Base-by-base conservation (phyloP, 2,888 invertebrate genomes). In the Patella pellucida region DNA sequence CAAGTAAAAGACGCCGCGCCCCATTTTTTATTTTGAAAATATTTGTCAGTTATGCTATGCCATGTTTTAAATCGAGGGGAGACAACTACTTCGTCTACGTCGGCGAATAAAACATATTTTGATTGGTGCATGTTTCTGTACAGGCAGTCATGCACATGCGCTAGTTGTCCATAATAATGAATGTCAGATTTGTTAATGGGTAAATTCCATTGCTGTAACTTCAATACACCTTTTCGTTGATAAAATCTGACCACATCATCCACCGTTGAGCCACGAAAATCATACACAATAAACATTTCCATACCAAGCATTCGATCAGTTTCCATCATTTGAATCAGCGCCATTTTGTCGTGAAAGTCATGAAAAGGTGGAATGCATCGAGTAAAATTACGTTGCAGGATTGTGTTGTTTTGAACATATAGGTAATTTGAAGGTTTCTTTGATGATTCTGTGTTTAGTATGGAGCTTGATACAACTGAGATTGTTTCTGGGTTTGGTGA, bases 161-260 rank as follows among this genome's bases (percentile, higher is more conserved):
- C 19, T 14, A 62, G 19, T 62, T 62, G 62, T 62, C 62, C 62
- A 62, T 23, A 62, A 62, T 62, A 62, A 14, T 62, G 62, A 62
- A 62, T 62, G 23, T 62, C 62, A 23, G 11, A 11, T 0, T 11
- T 19, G 12, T 9, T 11, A 19, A 62, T 23, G 23, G 62, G 62
- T 19, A 62, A 19, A 62, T 62, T 23, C 62, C 62, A 62, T 9
- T 62, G 62, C 0, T 23, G 62, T 14, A 62, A 4, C 14, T 19
- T 62, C 3, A 62, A 14, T 23, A 62, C 62, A 62, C 62, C 62
- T 12, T 62, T 23, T 23, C 14, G 19, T 62, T 62, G 62, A 19
- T 62, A 62, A 11, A 11, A 62, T 62, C 23, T 62, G 9, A 62
- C 14, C 11, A 23, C 23, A 0, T 62, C 19, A 12, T 62, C 19